Evolutionary conservation across 2,113 vertebrate species (phyloP).

Genomic region (Tinamus guttatus): DNA sequence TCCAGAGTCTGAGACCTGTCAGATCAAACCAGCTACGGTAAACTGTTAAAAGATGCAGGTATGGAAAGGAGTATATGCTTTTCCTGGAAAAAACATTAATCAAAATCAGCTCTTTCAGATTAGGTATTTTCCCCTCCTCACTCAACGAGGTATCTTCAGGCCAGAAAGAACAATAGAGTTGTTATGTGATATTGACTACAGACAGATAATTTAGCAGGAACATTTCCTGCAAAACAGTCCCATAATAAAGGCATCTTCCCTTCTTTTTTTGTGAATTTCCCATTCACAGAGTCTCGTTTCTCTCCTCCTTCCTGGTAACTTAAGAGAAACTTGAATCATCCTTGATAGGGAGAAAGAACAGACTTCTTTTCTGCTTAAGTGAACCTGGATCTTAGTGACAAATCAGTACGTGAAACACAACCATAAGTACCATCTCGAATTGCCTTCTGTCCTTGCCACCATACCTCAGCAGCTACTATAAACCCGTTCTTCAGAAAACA

Average conservation of each 20-base stretch:
- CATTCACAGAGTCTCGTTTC: not conserved
- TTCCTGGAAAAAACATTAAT: not conserved
- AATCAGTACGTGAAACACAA: not conserved
- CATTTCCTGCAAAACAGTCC: not conserved
- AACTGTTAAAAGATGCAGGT: not conserved
- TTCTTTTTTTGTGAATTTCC: not conserved
- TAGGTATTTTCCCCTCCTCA: not conserved
- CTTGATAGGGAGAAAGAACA: not conserved
- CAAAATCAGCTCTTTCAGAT: not conserved
- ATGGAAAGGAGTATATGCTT: not conserved
- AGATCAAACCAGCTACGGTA: not conserved
- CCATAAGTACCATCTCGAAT: not conserved
- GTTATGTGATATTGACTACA: not conserved
- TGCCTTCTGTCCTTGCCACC: not conserved
- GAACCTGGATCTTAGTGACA: not conserved
- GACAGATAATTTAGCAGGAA: not conserved
- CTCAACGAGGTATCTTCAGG: not conserved
- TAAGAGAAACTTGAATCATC: not conserved
- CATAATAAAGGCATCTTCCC: not conserved
- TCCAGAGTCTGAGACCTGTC: not conserved
- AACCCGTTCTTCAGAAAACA: not conserved
- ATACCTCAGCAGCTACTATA: not conserved
- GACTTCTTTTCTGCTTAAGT: not conserved
- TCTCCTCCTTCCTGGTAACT: not conserved
- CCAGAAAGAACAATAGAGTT: not conserved